Base-by-base conservation (phyloP, 2,113 vertebrate genomes). In the Barnardius zonarius region DNA sequence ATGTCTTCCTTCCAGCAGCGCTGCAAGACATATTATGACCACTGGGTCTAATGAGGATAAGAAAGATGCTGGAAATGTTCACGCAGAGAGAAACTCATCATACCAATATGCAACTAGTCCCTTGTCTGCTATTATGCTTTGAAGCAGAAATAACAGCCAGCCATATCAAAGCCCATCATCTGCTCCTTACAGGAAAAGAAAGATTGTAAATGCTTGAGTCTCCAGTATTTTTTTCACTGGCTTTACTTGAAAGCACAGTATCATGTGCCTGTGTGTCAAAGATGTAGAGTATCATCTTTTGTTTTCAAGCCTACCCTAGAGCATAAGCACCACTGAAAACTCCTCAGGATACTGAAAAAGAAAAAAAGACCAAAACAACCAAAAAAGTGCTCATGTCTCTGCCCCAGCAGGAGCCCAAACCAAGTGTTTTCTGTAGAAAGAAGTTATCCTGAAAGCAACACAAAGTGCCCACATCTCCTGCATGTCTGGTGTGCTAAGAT, bases 1-100 rank as follows among this genome's bases (percentile, higher is more conserved):
- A 37, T 0, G 9, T 48, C 37, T 55, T 46, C 51, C 78, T 66
- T 57, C 62, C 62, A 37, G 30, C 11, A 49, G 17, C 0, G 0
- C 44, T 0, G 5, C 28, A 73, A 83, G 61, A 57, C 37, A 18
- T 13, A 4, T 67, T 35, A 63, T 7, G 25, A 31, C 52, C 17
- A 30, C 17, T 12, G 10, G 14, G 41, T 0, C 7, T 17, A 86
- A 39, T 4, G 37, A 80, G 24, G 27, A 17, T 19, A 62, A 80
- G 63, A 66, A 69, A 80, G 59, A 69, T 0, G 3, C 49, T 6
- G 19, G 25, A 88, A 55, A 33, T 1, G 5, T 13, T 67, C 17
- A 23, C 5, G 2, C 1, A 1, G 67, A 67, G 10, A 61, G 7
- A 59, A 59, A 86, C 19, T 49, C 46, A 20, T 16, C 5, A 0